Conservation (phyloP, 2,888 invertebrate species). For the Pristionchus japonicus region DNA sequence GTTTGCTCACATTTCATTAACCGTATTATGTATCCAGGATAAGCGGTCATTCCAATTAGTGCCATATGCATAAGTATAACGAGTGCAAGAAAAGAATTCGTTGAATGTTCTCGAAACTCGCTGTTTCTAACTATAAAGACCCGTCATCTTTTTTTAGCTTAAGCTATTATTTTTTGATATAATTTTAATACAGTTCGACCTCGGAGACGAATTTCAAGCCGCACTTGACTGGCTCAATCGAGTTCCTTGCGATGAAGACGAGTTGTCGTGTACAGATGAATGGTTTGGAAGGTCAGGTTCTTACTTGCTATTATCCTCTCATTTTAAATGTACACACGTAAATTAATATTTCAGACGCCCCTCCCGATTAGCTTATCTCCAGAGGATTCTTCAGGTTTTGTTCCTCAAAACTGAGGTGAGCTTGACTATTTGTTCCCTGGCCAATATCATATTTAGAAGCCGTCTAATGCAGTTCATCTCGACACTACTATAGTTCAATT, state of each 20-base stretch:
- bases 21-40: too few relatives aligned
- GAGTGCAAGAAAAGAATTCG: too few relatives aligned
- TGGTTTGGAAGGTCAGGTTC: constrained; percentile 52
- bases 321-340: neutral
- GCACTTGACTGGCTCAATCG: constrained; percentile 66
- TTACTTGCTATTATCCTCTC: too few relatives aligned
- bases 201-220: constrained; percentile 66
- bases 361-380: constrained; percentile 61
- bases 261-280: constrained; percentile 61
- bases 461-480: neutral
- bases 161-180: neutral
- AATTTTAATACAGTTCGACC: constrained; percentile 52
- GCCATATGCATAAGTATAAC: too few relatives aligned
- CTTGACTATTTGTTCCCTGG: neutral
- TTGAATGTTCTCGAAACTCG: too few relatives aligned
- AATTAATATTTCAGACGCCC: constrained; percentile 50
- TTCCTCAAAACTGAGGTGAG: constrained; percentile 59
- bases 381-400: constrained; percentile 61
- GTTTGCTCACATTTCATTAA: too few relatives aligned
- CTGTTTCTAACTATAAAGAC: too few relatives aligned
- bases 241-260: constrained; percentile 63
- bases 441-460: neutral
- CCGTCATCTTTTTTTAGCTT: too few relatives aligned
- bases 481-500: constrained; percentile 28
- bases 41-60: too few relatives aligned